These are phyloP conservation scores for Carlito syrichta DNA, from an alignment of 2,113 vertebrate genomes.

Conservation along the genomic window DNA sequence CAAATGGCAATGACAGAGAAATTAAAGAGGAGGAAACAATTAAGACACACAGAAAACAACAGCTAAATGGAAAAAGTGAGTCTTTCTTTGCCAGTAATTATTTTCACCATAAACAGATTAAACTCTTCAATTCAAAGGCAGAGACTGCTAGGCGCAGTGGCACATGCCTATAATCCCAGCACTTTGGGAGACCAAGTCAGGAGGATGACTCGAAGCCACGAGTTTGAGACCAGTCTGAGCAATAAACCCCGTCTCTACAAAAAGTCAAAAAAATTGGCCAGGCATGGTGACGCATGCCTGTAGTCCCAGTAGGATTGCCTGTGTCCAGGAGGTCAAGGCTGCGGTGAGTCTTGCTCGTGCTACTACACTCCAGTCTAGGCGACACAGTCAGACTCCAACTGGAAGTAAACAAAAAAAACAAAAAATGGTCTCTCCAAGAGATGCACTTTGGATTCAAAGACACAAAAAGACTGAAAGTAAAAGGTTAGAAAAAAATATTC, in stretches of 20 bases:
- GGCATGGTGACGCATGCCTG: not conserved
- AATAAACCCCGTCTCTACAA: not conserved
- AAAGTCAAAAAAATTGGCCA: not conserved
- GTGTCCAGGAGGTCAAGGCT: not conserved
- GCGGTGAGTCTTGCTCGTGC: not conserved
- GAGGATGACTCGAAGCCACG: not conserved
- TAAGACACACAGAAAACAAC: not conserved
- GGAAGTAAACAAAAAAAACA: not conserved
- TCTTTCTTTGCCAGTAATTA: not conserved
- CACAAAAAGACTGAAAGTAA: not conserved
- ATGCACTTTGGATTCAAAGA: conserved; percentile 1
- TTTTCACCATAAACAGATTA: not conserved
- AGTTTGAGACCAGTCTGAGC: not conserved
- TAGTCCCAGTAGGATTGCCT: not conserved
- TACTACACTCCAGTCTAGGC: not conserved
- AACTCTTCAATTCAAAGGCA: not conserved
- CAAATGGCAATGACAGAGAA: not conserved
- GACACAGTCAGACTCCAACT: not conserved
- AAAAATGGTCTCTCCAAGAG: not conserved
- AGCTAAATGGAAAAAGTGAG: not conserved
- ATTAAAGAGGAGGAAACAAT: not conserved
- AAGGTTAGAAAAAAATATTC: not conserved
- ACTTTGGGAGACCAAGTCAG: not conserved
- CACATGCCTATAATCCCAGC: not conserved
- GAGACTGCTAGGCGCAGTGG: not conserved